Conservation (phyloP, 2,797 vertebrate genomes). For the Pseudotriccus pelzelni region DNA sequence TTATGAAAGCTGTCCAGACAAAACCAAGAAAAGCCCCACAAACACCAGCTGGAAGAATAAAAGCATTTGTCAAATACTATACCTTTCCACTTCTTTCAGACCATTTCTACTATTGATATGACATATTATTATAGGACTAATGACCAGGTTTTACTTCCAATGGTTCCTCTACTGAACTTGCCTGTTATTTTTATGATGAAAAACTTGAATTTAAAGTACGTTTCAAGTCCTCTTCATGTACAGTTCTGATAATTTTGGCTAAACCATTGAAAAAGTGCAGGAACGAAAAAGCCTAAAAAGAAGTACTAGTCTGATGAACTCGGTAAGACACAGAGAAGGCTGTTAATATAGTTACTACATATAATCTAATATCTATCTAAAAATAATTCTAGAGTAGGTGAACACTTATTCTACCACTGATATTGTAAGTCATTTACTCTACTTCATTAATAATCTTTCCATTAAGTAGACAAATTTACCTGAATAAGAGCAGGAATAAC, state of each 20-base stretch:
- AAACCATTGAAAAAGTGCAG: background rate
- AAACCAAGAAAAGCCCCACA: background rate
- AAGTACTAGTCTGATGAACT: background rate
- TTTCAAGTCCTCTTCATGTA: background rate
- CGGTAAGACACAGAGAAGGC: background rate
- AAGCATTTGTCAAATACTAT: background rate
- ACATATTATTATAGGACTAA: background rate
- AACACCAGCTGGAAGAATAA: background rate
- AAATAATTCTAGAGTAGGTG: background rate
- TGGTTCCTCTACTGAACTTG: background rate
- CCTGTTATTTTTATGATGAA: background rate
- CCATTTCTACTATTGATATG: background rate
- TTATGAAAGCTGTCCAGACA: background rate
- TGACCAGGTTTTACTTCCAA: background rate
- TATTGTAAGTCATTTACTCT: background rate
- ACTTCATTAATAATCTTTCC: background rate
- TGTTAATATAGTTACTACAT: background rate
- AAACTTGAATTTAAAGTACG: background rate
- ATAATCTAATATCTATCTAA: background rate
- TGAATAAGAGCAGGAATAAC: conserved; percentile 93
- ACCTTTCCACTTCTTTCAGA: background rate
- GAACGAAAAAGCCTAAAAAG: background rate
- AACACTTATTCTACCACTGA: background rate
- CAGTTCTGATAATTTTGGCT: background rate
- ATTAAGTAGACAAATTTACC: conserved; percentile 69